phyloP scores from a whole-genome alignment of 2,113 vertebrate genomes.

The Glaucomys volans region DNA sequence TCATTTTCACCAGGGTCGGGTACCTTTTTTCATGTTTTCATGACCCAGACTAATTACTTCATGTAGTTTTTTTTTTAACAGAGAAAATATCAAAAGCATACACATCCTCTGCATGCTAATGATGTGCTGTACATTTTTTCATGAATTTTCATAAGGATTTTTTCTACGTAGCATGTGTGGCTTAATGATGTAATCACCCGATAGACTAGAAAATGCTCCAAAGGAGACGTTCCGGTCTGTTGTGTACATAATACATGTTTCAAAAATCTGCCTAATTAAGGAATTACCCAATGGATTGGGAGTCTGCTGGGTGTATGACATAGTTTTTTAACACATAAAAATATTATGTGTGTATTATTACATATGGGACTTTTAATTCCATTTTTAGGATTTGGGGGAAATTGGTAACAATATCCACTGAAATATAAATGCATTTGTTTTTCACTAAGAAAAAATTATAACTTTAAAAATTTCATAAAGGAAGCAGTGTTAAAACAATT shows the following conservation, averaged over 20 bases:
- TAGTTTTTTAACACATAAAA: conserved; percentile 77
- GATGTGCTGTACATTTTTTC: conserved; percentile 83
- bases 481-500: conserved; percentile 49
- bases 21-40: conserved; percentile 69
- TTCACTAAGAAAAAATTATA: conserved; percentile 57
- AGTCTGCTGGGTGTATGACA: conserved; percentile 82
- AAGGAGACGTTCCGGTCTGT: conserved; percentile 89
- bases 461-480: conserved; percentile 46
- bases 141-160: conserved; percentile 90
- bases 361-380: conserved; percentile 74
- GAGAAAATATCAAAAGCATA: conserved; percentile 76
- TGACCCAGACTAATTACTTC: conserved; percentile 78
- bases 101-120: conserved; percentile 82
- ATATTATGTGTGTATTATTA: conserved; percentile 81
- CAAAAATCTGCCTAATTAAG: conserved; percentile 89
- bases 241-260: conserved; percentile 90
- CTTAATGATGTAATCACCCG: conserved; percentile 90
- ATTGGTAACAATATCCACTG: conserved; percentile 58
- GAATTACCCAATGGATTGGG: conserved; percentile 87
- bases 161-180: conserved; percentile 88
- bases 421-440: conserved; percentile 52
- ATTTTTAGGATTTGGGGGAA: conserved; percentile 74
- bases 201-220: conserved; percentile 87
- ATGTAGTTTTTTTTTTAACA: conserved; percentile 69
- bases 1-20: conserved; percentile 63